A percentile compares a stretch with the other conserved stretches of the same genome.
These are phyloP conservation scores for Oegoconia quadripuncta DNA, from an alignment of 2,888 invertebrate genomes.

Conservation along the genomic window DNA sequence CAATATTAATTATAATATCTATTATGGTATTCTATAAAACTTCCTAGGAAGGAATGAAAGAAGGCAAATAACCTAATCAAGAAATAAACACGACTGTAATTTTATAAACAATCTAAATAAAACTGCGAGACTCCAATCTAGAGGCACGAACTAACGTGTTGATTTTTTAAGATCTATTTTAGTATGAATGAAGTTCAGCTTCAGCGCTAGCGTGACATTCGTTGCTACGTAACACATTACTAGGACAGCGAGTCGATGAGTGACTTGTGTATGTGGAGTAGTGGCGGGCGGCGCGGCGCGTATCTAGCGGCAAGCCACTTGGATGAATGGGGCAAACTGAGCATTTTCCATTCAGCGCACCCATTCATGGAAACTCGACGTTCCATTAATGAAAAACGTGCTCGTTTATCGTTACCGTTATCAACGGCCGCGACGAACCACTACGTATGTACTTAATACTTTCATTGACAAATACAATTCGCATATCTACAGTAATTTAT, in stretches of 20 bases:
- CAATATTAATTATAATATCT: too few species aligned
- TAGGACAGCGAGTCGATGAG: conserved; percentile 23
- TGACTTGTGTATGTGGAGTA: conserved; percentile 23
- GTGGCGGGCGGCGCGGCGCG: conserved; percentile 27
- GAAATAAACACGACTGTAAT: too few species aligned
- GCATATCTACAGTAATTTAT: conserved; percentile 25
- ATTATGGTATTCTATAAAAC: too few species aligned
- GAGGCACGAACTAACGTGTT: neutral
- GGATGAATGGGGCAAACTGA: conserved; percentile 62
- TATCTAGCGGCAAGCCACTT: conserved; percentile 17
- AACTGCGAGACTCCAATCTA: too few species aligned
- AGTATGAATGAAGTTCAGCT: conserved; percentile 21
- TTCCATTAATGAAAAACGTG: conserved; percentile 72
- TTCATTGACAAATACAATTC: conserved; percentile 46
- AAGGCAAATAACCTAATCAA: too few species aligned
- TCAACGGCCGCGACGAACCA: conserved; percentile 45
- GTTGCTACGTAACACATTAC: conserved; percentile 12
- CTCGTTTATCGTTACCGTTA: conserved; percentile 50
- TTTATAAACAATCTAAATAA: too few species aligned
- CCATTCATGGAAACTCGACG: conserved; percentile 76
- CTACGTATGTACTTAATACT: conserved; percentile 48
- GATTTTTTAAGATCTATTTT: conserved; percentile 11
- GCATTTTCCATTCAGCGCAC: conserved; percentile 68
- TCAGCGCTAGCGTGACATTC: conserved; percentile 9
- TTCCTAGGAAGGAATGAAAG: too few species aligned